Conservation (phyloP, 2,797 vertebrate genomes). For the Anableps anableps region DNA sequence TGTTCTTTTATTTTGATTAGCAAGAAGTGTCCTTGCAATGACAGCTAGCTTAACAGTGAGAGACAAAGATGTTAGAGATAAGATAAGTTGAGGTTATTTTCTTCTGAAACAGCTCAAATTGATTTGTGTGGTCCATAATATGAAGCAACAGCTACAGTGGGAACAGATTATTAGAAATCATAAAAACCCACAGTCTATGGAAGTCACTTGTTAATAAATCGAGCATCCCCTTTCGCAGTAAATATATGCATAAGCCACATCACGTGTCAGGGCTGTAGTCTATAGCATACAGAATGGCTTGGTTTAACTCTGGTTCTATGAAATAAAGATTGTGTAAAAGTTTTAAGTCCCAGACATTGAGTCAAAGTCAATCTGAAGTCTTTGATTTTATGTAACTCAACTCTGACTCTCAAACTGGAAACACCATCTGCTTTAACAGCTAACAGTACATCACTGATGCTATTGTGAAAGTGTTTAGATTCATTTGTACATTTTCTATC, state of each 20-base stretch:
- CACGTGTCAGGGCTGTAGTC: not conserved
- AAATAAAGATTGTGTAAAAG: not conserved
- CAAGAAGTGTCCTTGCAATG: not conserved
- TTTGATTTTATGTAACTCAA: not conserved
- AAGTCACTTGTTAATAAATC: not conserved
- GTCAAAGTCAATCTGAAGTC: not conserved
- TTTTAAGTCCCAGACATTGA: not conserved
- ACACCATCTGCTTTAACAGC: not conserved
- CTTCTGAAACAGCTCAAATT: not conserved
- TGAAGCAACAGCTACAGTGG: not conserved
- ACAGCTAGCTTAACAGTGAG: not conserved
- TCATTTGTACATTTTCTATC: not conserved
- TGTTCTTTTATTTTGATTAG: not conserved
- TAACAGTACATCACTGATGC: not conserved
- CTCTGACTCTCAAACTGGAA: not conserved
- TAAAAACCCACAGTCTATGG: not conserved
- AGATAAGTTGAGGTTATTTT: not conserved
- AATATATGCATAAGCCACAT: not conserved
- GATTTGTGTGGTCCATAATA: not conserved
- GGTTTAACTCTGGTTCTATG: not conserved
- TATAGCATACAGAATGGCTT: not conserved
- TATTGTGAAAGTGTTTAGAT: not conserved
- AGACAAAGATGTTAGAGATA: not conserved
- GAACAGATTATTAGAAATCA: not conserved
- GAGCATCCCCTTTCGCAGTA: not conserved